A percentile compares a stretch with the other conserved stretches of the same genome.
phyloP scores from a whole-genome alignment of 2,113 vertebrate species.

The Callocephalon fimbriatum region DNA sequence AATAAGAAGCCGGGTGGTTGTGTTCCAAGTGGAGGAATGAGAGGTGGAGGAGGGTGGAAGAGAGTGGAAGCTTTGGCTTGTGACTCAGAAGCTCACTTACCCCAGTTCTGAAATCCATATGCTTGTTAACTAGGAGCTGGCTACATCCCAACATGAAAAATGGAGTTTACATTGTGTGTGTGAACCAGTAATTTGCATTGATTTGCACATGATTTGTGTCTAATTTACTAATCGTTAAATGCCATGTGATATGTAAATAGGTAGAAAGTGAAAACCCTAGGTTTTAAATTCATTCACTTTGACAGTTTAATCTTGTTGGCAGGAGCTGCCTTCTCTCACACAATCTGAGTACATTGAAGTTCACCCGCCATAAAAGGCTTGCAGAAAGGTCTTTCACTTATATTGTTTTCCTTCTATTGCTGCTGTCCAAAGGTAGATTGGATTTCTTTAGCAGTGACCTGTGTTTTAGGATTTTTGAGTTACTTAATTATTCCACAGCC shows the following conservation, averaged over 20 bases:
- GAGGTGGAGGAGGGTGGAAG: background rate
- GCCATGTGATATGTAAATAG: slow-evolving; percentile 51
- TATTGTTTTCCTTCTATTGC: background rate
- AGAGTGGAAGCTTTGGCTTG: background rate
- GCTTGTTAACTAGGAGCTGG: slow-evolving; percentile 52
- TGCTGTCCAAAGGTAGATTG: background rate
- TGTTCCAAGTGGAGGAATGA: slow-evolving; percentile 10
- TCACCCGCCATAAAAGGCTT: background rate
- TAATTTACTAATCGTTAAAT: slow-evolving; percentile 61
- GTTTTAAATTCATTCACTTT: slow-evolving; percentile 38
- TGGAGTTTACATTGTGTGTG: slow-evolving; percentile 53
- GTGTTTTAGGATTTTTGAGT: background rate
- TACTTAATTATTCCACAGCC: background rate
- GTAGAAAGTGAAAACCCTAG: background rate
- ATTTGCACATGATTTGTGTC: slow-evolving; percentile 70
- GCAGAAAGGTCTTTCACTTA: background rate
- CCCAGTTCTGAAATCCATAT: slow-evolving; percentile 64
- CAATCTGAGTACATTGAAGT: background rate
- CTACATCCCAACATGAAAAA: slow-evolving; percentile 55
- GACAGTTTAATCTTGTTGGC: background rate
- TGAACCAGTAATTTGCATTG: slow-evolving; percentile 65
- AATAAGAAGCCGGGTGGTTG: background rate
- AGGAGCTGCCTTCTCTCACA: background rate
- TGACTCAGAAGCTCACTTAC: slow-evolving; percentile 38
- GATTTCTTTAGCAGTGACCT: background rate